Percentiles rank a stretch among this genome's conserved stretches.
Evolutionary conservation across 2,113 vertebrate genomes (phyloP).

Genomic region (Orycteropus afer): DNA sequence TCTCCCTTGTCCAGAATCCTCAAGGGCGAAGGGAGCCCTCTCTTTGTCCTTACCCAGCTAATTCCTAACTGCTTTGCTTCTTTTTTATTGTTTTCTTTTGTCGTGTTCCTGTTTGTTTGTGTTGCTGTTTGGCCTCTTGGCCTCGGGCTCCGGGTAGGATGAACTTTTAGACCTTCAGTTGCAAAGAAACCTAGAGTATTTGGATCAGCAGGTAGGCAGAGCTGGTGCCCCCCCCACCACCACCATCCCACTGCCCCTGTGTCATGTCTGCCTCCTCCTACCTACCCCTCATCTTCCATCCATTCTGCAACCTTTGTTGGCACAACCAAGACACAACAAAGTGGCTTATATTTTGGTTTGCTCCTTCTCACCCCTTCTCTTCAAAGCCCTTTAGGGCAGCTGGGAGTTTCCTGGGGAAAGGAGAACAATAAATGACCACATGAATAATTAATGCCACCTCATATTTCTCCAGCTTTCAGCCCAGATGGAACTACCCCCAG

Average conservation of each 20-base stretch:
- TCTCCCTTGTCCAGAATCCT: conserved; percentile 44
- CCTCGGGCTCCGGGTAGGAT: conserved; percentile 92
- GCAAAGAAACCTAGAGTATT: conserved; percentile 98
- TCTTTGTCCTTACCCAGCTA: conserved; percentile 73
- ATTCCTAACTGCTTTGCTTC: conserved; percentile 89
- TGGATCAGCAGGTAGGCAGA: conserved; percentile 98
- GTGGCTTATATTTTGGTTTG: conserved; percentile 77
- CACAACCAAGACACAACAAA: conserved; percentile 72
- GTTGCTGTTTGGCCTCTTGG: conserved; percentile 86
- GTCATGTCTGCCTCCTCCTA: background rate
- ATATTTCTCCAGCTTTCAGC: background rate
- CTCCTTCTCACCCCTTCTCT: conserved; percentile 61
- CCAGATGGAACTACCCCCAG: conserved; percentile 13
- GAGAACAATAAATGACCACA: background rate
- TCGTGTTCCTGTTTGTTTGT: conserved; percentile 83
- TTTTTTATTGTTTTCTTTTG: conserved; percentile 81
- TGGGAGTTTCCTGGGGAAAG: conserved; percentile 46
- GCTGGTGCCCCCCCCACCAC: conserved; percentile 80
- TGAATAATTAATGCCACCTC: conserved; percentile 50
- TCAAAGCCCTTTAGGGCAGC: conserved; percentile 60
- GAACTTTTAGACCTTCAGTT: conserved; percentile 99
- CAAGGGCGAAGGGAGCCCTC: conserved; percentile 15
- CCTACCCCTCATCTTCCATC: conserved; percentile 56
- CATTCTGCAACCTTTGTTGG: conserved; percentile 77
- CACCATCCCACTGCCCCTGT: conserved; percentile 73